Base-by-base conservation (phyloP, 2,113 vertebrate genomes). In the Rhea pennata region DNA sequence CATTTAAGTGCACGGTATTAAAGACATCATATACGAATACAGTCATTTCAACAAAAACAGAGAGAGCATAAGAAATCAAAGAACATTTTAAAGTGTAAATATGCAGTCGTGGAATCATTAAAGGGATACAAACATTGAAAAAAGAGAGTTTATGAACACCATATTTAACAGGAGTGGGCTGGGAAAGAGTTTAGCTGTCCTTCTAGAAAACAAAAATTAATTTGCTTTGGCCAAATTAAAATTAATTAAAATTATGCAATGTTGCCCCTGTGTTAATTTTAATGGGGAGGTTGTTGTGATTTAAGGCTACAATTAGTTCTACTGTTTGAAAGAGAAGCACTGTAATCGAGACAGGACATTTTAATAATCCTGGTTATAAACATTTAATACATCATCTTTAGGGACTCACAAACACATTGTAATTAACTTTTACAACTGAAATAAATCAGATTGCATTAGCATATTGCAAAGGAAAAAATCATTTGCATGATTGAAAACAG, bases 371-470 rank as follows among this genome's bases (percentile, higher is more conserved):
- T 98, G 98, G 98, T 98, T 99, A 99, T 99, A 99, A 99, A 99
- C 98, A 99, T 98, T 98, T 98, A 99, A 98, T 98, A 98, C 98
- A 99, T 98, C 98, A 98, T 98, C 98, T 99, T 99, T 99, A 98
- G 97, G 98, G 98, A 99, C 98, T 98, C 98, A 98, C 98, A 99
- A 99, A 99, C 98, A 99, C 98, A 99, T 98, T 98, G 98, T 98
- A 99, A 99, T 99, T 99, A 99, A 98, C 98, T 99, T 99, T 99
- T 99, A 99, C 98, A 98, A 98, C 98, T 98, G 98, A 98, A 98
- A 99, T 99, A 99, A 99, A 99, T 99, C 98, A 98, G 98, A 98
- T 98, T 98, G 97, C 98, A 99, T 99, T 99, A 99, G 98, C 98
- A 99, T 99, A 99, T 98, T 99, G 98, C 98, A 99, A 98, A 98